Conservation (phyloP, 1,140 invertebrate genomes). For the Drosophila arizonae region DNA sequence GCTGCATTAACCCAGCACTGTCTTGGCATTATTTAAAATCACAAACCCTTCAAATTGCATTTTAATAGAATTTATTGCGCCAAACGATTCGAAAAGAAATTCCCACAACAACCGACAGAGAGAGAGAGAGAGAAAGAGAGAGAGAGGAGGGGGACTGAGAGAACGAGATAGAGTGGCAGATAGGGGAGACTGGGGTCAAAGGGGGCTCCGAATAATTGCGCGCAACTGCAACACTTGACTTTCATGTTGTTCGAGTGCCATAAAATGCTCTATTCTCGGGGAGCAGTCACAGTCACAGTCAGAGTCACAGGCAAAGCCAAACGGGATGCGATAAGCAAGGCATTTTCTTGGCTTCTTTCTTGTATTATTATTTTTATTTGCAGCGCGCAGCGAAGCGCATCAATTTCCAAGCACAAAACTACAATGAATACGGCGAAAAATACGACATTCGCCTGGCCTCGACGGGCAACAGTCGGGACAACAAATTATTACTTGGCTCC, state of each 20-base stretch:
- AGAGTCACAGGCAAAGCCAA: slow-evolving; percentile 21
- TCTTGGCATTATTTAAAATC: slow-evolving; percentile 77
- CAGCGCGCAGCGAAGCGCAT: slow-evolving; percentile 65
- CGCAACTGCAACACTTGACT: slow-evolving; percentile 78
- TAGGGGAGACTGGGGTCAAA: neutral
- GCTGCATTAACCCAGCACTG: slow-evolving; percentile 61
- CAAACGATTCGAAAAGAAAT: slow-evolving; percentile 57
- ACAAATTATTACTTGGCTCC: slow-evolving; percentile 77
- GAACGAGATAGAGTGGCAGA: neutral
- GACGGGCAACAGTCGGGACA: slow-evolving; percentile 55
- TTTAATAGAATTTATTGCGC: slow-evolving; percentile 81
- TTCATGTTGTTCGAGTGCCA: slow-evolving; percentile 73
- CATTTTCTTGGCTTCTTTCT: slow-evolving; percentile 8
- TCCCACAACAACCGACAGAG: slow-evolving; percentile 22
- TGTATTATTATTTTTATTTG: neutral
- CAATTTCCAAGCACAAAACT: slow-evolving; percentile 55
- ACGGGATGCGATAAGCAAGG: slow-evolving; percentile 65
- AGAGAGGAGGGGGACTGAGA: no score
- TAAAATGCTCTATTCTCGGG: slow-evolving; percentile 73
- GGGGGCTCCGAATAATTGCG: slow-evolving; percentile 53
- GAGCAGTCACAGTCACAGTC: slow-evolving; percentile 29
- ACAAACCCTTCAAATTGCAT: slow-evolving; percentile 80
- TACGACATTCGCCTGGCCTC: slow-evolving; percentile 47
- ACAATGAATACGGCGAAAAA: slow-evolving; percentile 13
- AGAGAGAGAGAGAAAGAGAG: no score